These are phyloP conservation scores for Lontra canadensis DNA, from an alignment of 2,113 vertebrate species.

Conservation along the genomic window DNA sequence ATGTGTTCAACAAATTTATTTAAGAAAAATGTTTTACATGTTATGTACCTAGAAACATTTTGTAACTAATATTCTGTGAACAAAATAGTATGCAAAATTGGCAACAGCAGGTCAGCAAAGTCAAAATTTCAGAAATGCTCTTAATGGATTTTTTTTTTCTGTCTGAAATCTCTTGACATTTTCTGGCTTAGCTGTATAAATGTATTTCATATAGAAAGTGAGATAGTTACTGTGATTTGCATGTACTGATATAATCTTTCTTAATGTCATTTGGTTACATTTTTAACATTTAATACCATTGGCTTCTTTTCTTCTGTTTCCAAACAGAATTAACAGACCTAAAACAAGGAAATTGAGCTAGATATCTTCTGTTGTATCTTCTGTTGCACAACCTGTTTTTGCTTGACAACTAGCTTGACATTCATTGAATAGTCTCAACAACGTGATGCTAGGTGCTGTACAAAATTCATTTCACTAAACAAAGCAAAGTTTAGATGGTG, in stretches of 20 bases:
- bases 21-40: slow-evolving; percentile 31
- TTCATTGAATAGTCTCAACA: background rate
- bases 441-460: background rate
- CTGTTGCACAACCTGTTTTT: slow-evolving; percentile 34
- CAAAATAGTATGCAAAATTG: background rate
- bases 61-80: background rate
- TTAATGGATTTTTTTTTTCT: background rate
- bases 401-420: slow-evolving; percentile 35
- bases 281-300: background rate
- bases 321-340: slow-evolving; percentile 21
- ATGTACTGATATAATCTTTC: slow-evolving; percentile 23
- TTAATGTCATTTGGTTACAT: slow-evolving; percentile 1
- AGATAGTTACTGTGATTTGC: background rate
- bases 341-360: slow-evolving; percentile 38
- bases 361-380: background rate
- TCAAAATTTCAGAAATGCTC: background rate
- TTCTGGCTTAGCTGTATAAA: background rate
- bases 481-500: background rate
- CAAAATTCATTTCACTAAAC: slow-evolving; percentile 28
- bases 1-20: slow-evolving; percentile 25
- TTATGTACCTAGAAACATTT: background rate
- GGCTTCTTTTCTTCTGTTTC: slow-evolving; percentile 50
- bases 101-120: background rate
- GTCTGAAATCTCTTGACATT: background rate
- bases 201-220: background rate